Conservation (phyloP, 35 echinoderm and acorn worm genomes). For the Apostichopus californicus region DNA sequence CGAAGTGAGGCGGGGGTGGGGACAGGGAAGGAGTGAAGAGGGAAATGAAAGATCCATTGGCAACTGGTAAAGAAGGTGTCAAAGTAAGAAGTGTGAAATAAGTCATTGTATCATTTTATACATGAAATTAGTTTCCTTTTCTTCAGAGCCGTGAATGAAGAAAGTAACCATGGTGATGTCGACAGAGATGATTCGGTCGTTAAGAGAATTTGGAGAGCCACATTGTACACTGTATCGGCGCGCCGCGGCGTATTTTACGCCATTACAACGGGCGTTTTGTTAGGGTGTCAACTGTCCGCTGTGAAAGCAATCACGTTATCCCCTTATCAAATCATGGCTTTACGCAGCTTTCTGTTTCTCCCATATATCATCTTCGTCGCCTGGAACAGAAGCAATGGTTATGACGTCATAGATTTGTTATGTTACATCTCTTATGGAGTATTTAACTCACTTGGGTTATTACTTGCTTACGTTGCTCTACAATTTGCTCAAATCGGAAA, state of each 20-base stretch:
- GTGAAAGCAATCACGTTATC: conserved; percentile 4
- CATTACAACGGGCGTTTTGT: neutral
- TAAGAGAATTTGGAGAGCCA: neutral
- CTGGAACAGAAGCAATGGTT: conserved; percentile 13
- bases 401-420: neutral
- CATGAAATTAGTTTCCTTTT: too few relatives aligned
- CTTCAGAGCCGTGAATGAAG: too few relatives aligned
- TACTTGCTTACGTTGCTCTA: conserved; percentile 27
- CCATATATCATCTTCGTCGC: neutral
- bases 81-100: too few relatives aligned
- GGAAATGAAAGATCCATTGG: too few relatives aligned
- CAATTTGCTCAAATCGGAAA: conserved; percentile 28
- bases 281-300: neutral
- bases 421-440: conserved; percentile 8
- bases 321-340: neutral
- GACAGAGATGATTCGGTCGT: neutral
- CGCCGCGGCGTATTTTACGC: neutral
- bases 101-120: too few relatives aligned
- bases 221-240: neutral
- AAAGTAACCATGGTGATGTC: neutral
- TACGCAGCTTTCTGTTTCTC: neutral
- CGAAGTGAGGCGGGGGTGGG: neutral
- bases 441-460: neutral
- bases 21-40: too few relatives aligned
- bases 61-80: too few relatives aligned